Evolutionary conservation across 2,888 invertebrate species (phyloP), one percentile per base, ranked within the genome.

Genomic region (Ecliptopera silaceata): DNA sequence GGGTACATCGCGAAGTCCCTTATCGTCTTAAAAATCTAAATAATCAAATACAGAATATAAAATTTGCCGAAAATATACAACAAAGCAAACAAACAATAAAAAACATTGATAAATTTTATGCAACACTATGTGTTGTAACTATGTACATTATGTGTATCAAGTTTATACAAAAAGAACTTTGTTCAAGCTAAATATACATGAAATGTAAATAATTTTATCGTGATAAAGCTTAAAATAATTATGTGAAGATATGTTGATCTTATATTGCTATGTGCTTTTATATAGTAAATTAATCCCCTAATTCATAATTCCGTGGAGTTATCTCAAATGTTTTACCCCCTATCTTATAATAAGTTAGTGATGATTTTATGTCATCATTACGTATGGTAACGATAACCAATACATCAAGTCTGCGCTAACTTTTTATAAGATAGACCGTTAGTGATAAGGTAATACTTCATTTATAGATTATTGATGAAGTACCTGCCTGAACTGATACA

Each of bases 181-280:
- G 87, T 87, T 87, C 87, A 81, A 80, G 77, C 82, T 66, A 81
- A 82, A 85, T 83, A 84, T 83, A 85, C 80, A 84, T 49, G 54
- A 58, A 66, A 65, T 54, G 59, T 63, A 65, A 66, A 65, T 59
- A 57, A 63, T 56, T 46, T 46, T 57, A 57, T 56, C 34, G 20
- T 49, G 38, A 58, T 50, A 45, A 53, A 46, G 41, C 41, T 54
- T 43, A 29, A 41, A 43, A 46, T 47, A 55, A 53, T 53, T 57
- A 43, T 64, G 65, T 70, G 65, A 66, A 50, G 71, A 74, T 72
- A 74, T 71, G 74, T 70, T 58, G 47, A 56, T 68, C 64, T 57
- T 53, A 59, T 68, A 64, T 61, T 67, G 44, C 57, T 57, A 59
- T 49, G 58, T 61, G 59, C 58, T 52, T 54, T 4, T 52, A 42